Evolutionary conservation across 2,113 vertebrate genomes (phyloP), one percentile per base, ranked within the genome.

Genomic region (Panurus biarmicus): DNA sequence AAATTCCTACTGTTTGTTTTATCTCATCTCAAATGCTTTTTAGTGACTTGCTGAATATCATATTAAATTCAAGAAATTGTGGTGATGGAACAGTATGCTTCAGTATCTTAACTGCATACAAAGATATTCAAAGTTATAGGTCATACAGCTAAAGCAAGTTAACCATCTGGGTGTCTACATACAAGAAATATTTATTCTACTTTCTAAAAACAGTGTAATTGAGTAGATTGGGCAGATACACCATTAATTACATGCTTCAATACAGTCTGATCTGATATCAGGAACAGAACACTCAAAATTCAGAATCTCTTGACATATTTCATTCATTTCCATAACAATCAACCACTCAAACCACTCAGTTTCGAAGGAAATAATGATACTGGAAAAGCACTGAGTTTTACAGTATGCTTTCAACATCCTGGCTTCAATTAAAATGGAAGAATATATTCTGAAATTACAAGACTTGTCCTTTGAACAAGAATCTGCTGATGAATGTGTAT

Each of bases 251-350:
- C 56, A 20, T 80, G 69, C 66, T 87, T 74, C 77, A 89, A 6
- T 94, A 31, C 54, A 77, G 69, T 87, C 90, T 88, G 42, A 95
- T 95, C 85, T 86, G 58, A 42, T 95, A 87, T 42, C 57, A 36
- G 64, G 61, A 90, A 36, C 38, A 89, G 79, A 90, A 83, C 71
- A 93, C 85, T 96, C 0, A 0, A 91, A 85, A 91, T 87, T 69
- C 87, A 77, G 54, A 70, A 83, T 91, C 87, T 91, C 87, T 94
- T 89, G 78, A 85, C 58, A 82, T 94, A 94, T 91, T 91, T 92
- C 51, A 29, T 75, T 90, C 60, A 91, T 94, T 95, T 95, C 72
- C 67, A 85, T 95, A 85, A 95, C 94, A 95, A 95, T 92, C 83
- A 87, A 33, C 70, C 45, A 79, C 73, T 96, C 91, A 74, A 83